Base-by-base conservation (phyloP, 2,113 vertebrate species). In the Platichthys flesus region DNA sequence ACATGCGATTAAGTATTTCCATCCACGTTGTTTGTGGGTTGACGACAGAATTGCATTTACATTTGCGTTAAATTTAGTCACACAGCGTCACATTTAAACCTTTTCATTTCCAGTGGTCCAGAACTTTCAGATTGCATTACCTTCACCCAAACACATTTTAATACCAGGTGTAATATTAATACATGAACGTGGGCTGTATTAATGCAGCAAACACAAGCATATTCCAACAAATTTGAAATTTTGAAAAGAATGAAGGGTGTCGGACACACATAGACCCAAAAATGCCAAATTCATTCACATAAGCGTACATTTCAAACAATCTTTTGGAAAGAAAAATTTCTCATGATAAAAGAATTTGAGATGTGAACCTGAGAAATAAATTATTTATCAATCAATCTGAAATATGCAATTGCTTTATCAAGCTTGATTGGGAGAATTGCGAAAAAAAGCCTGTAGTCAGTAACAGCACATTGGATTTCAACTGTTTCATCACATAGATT, bases 181-280 rank as follows among this genome's bases (percentile, higher is more conserved):
- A 47, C 26, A 58, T 59, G 10, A 62, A 54, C 64, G 60, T 62
- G 60, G 52, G 72, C 45, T 63, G 76, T 57, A 52, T 47, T 79
- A 71, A 78, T 72, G 49, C 72, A 76, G 63, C 12, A 84, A 67
- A 78, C 56, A 26, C 40, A 58, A 45, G 49, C 59, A 57, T 55
- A 80, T 67, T 84, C 77, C 66, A 75, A 71, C 71, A 66, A 61
- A 82, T 87, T 71, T 77, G 81, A 15, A 49, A 49, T 15, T 49
- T 49, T 49, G 45, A 16, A 49, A 49, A 18, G 45, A 49, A 18
- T 49, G 16, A 58, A 77, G 76, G 68, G 58, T 20, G 18, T 18
- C 15, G 35, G 24, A 73, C 26, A 60, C 35, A 31, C 31, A 20
- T 57, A 70, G 49, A 85, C 75, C 74, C 74, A 83, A 74, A 76